phyloP scores from a whole-genome alignment of 2,113 vertebrate species.

The Himantopus leucocephalus region DNA sequence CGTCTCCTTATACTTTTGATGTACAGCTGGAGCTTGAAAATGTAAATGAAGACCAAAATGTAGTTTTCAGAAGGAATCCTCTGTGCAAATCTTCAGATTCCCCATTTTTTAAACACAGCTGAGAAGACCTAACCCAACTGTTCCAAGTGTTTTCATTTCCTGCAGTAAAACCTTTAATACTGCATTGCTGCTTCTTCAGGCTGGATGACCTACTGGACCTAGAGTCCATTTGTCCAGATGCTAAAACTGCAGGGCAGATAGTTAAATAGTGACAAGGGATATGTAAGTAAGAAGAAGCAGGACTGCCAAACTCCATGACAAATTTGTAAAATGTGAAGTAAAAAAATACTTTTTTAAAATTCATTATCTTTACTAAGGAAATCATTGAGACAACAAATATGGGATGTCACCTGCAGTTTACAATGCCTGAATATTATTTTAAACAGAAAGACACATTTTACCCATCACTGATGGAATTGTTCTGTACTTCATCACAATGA shows the following conservation, averaged over 20 bases:
- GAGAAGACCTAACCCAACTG: background rate
- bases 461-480: background rate
- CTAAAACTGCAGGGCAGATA: background rate
- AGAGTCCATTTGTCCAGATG: background rate
- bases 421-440: background rate
- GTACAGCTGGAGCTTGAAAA: background rate
- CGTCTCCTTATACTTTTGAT: background rate
- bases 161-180: background rate
- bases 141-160: background rate
- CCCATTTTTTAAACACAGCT: background rate
- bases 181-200: background rate
- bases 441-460: background rate
- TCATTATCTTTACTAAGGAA: background rate
- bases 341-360: background rate
- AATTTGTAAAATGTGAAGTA: background rate
- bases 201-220: background rate
- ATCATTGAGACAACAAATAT: background rate
- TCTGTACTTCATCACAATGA: background rate
- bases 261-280: background rate
- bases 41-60: background rate
- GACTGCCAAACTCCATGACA: background rate
- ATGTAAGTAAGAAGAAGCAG: background rate
- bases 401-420: background rate
- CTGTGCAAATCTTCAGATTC: background rate
- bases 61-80: background rate